Evolutionary conservation across 2,113 vertebrate species (phyloP).

Genomic region (Rhea americana): DNA sequence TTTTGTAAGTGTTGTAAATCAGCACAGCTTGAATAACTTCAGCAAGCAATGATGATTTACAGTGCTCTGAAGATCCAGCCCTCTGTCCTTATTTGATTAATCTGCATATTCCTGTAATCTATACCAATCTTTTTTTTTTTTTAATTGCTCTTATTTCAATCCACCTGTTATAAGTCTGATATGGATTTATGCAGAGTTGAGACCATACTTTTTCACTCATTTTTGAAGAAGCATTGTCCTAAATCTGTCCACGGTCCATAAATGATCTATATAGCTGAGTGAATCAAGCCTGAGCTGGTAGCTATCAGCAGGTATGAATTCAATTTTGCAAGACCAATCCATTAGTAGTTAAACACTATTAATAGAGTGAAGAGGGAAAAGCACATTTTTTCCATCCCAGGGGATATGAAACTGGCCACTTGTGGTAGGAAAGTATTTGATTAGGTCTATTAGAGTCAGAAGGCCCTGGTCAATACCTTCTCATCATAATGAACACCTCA

Average conservation of each 20-base stretch:
- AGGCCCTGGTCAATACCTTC: background rate
- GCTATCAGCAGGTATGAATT: conserved; percentile 42
- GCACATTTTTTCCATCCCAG: conserved; percentile 16
- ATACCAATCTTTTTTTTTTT: conserved; percentile 32
- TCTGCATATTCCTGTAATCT: conserved; percentile 48
- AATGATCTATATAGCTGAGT: conserved; percentile 39
- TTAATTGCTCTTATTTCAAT: background rate
- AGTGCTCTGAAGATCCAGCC: background rate
- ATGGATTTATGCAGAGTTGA: conserved; percentile 18
- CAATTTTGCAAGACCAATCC: conserved; percentile 37
- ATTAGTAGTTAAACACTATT: conserved; percentile 59
- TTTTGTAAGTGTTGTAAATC: conserved; percentile 39
- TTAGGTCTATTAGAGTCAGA: background rate
- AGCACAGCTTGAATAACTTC: conserved; percentile 12
- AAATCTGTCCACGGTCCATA: conserved; percentile 31
- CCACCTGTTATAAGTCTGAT: conserved; percentile 7
- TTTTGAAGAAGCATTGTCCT: conserved; percentile 40
- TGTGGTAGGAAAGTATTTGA: conserved; percentile 1
- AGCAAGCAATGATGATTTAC: conserved; percentile 40
- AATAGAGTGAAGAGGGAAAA: conserved; percentile 9
- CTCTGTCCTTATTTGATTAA: conserved; percentile 50
- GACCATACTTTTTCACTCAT: conserved; percentile 30
- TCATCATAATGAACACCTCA: conserved; percentile 10
- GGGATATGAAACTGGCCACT: background rate
- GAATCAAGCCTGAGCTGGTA: conserved; percentile 19